phyloP scores from a whole-genome alignment of 2,888 invertebrate genomes.

The Theodoxus fluviatilis region DNA sequence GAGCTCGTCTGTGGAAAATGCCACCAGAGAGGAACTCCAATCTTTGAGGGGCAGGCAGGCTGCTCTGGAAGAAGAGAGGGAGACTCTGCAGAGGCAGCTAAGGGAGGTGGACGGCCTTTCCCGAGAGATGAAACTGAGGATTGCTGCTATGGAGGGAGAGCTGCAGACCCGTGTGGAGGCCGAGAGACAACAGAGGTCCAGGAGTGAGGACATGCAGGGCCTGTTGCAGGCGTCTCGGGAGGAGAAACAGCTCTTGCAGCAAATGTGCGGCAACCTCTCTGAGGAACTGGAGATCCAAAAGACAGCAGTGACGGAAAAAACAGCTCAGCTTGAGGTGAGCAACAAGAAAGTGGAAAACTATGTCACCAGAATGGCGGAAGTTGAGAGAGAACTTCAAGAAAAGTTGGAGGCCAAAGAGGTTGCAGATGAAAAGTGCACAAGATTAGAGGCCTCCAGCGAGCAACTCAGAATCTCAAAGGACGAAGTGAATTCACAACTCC shows the following conservation, averaged over 20 bases:
- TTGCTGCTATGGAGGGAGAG: no score
- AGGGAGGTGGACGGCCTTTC: background rate
- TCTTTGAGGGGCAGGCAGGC: no score
- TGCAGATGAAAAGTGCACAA: background rate
- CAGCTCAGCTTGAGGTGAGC: constrained; percentile 14
- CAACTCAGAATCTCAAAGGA: no score
- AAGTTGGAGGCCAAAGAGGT: background rate
- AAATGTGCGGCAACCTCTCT: constrained; percentile 2
- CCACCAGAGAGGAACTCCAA: no score
- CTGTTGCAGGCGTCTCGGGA: constrained; percentile 28
- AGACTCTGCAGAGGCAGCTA: constrained; percentile 1
- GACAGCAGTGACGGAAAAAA: constrained; percentile 8
- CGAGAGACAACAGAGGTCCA: constrained; percentile 12
- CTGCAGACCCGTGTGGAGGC: background rate
- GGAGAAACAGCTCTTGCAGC: constrained; percentile 21
- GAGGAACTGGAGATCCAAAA: background rate
- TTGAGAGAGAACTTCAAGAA: constrained; percentile 17
- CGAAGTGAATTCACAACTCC: no score
- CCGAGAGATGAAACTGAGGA: background rate
- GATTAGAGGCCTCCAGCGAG: background rate
- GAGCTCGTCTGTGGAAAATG: no score
- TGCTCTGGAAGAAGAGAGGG: constrained; percentile 18
- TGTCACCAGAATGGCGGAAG: constrained; percentile 4
- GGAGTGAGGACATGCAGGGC: constrained; percentile 25
- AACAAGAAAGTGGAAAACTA: constrained; percentile 23